Evolutionary conservation across 2,888 invertebrate genomes (phyloP).

Genomic region (Drosophila mercatorum): DNA sequence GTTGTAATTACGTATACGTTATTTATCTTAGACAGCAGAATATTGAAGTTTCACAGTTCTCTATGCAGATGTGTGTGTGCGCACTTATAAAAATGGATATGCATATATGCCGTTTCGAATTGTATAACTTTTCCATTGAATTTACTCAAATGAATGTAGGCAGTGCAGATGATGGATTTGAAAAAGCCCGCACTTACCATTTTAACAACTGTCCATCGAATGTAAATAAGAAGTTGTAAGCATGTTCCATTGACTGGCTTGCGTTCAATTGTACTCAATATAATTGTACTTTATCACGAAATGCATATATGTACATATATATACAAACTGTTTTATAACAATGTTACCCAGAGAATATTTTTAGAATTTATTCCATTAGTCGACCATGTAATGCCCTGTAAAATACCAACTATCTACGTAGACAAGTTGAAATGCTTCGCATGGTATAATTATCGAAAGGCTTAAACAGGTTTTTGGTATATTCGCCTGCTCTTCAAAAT

Average conservation of each 20-base stretch:
- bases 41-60: not conserved
- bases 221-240: not conserved
- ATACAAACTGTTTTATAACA: slow-evolving; percentile 48
- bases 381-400: slow-evolving; percentile 24
- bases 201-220: slow-evolving; percentile 4
- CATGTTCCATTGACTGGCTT: slow-evolving; percentile 9
- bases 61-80: not conserved
- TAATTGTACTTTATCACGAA: slow-evolving; percentile 1
- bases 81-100: not conserved
- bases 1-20: not conserved
- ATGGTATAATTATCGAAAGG: not conserved
- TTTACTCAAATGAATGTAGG: not conserved
- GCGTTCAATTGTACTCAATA: not conserved
- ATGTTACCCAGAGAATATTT: not conserved
- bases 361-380: not conserved
- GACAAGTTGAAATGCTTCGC: not conserved
- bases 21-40: not conserved
- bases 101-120: not conserved
- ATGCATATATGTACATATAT: not conserved
- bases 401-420: not conserved
- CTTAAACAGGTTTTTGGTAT: not conserved
- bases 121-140: not conserved
- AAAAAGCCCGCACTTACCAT: slow-evolving; percentile 12
- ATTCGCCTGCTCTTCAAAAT: not conserved
- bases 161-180: not conserved